Evolutionary conservation across 1,140 invertebrate genomes (phyloP).

Genomic region (Drosophila melanica): DNA sequence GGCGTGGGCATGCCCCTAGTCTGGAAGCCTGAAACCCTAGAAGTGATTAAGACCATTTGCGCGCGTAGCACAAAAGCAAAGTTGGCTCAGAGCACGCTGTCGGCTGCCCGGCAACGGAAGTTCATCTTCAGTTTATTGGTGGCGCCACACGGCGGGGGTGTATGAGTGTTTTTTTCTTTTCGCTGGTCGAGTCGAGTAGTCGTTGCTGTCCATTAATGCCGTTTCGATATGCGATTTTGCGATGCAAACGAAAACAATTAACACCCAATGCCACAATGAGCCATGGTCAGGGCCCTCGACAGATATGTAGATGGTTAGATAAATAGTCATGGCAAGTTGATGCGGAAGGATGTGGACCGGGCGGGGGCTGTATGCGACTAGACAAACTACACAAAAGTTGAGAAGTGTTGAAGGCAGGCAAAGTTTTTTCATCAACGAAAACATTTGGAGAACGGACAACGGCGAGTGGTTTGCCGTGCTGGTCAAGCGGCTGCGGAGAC

Average conservation of each 20-base stretch:
- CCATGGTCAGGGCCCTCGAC: conserved; percentile 44
- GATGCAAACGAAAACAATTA: conserved; percentile 82
- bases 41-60: conserved; percentile 77
- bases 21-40: conserved; percentile 21
- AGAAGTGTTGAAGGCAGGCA: conserved; percentile 79
- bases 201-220: conserved; percentile 58
- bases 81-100: conserved; percentile 14
- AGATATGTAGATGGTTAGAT: conserved; percentile 28
- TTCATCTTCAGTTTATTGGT: conserved; percentile 74
- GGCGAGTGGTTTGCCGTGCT: conserved; percentile 64
- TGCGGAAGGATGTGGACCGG: background rate
- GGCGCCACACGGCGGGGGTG: conserved; percentile 59
- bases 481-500: conserved; percentile 63
- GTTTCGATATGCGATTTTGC: conserved; percentile 74
- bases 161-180: conserved; percentile 48
- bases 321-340: background rate
- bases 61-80: conserved; percentile 47
- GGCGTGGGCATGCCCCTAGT: conserved; percentile 15
- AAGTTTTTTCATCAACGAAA: conserved; percentile 83
- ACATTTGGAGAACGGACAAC: conserved; percentile 56
- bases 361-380: conserved; percentile 17
- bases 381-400: conserved; percentile 77
- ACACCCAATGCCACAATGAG: conserved; percentile 76
- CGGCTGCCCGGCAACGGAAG: conserved; percentile 52
- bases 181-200: background rate